Percentiles rank a stretch among this genome's conserved stretches.
phyloP scores from a whole-genome alignment of 2,113 vertebrate genomes.

The Arenaria interpres region DNA sequence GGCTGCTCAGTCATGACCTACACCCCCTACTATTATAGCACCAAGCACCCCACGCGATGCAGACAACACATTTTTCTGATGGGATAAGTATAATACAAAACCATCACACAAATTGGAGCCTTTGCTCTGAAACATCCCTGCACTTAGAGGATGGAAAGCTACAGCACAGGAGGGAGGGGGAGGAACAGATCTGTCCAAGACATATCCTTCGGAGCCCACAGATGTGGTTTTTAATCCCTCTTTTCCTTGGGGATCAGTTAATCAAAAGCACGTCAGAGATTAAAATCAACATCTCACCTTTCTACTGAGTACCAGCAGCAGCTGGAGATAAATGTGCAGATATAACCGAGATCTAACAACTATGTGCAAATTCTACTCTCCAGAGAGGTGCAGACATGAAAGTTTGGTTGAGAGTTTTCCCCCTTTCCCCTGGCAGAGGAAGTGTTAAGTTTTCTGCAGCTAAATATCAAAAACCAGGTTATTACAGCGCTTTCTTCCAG shows the following conservation, averaged over 20 bases:
- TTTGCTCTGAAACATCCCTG: background rate
- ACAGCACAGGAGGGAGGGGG: accelerated
- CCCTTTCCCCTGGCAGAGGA: background rate
- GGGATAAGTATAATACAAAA: background rate
- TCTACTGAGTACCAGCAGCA: slow-evolving; percentile 5
- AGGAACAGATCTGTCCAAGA: background rate
- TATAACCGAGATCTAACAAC: background rate
- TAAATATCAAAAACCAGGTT: background rate
- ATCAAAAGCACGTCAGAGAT: background rate
- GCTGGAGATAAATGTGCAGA: slow-evolving; percentile 7
- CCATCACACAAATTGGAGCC: background rate
- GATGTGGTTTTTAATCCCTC: background rate
- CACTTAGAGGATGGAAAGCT: background rate
- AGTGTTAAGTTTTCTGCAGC: background rate
- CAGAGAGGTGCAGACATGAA: background rate
- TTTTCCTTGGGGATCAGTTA: background rate
- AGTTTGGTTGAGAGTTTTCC: background rate
- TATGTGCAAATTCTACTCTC: background rate
- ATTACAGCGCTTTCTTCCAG: background rate
- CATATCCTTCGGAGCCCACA: background rate
- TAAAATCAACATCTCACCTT: background rate
- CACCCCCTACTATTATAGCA: background rate
- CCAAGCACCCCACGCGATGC: accelerated
- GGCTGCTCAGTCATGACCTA: background rate
- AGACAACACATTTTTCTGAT: background rate